A percentile compares a stretch with the other conserved stretches of the same genome.
These are phyloP conservation scores for Ephestia elutella DNA, from an alignment of 1,140 invertebrate species.

Conservation along the genomic window DNA sequence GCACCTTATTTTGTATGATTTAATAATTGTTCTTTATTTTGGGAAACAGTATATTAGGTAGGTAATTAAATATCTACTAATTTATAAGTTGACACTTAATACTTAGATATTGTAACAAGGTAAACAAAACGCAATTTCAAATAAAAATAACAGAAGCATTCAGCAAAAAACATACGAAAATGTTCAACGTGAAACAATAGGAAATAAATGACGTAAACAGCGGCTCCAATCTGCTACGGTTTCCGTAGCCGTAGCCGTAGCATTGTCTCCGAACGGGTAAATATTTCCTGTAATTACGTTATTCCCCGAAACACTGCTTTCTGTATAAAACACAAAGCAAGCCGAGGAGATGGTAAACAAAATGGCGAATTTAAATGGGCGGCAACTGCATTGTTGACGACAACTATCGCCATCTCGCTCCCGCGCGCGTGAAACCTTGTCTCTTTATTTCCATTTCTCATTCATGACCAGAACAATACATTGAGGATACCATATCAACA, in stretches of 20 bases:
- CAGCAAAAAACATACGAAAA: background rate
- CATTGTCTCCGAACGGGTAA: conserved; percentile 39
- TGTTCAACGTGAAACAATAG: conserved; percentile 8
- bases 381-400: conserved; percentile 62
- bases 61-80: no score
- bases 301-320: conserved; percentile 62
- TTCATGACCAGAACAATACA: conserved; percentile 39
- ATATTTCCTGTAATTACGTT: conserved; percentile 68
- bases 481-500: conserved; percentile 22
- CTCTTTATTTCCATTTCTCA: conserved; percentile 60
- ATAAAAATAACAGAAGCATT: no score
- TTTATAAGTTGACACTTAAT: no score
- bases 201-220: conserved; percentile 17
- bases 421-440: conserved; percentile 31
- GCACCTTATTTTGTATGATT: no score
- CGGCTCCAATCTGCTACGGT: conserved; percentile 15
- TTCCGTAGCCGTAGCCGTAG: conserved; percentile 30
- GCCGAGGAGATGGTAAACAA: conserved; percentile 65
- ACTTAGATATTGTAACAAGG: no score
- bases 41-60: no score
- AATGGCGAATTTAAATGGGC: conserved; percentile 74
- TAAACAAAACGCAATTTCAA: no score
- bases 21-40: no score
- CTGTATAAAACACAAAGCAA: conserved; percentile 36
- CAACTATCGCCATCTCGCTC: conserved; percentile 43